Conservation (phyloP, 2,888 invertebrate genomes). For the Drosophila mimica region DNA sequence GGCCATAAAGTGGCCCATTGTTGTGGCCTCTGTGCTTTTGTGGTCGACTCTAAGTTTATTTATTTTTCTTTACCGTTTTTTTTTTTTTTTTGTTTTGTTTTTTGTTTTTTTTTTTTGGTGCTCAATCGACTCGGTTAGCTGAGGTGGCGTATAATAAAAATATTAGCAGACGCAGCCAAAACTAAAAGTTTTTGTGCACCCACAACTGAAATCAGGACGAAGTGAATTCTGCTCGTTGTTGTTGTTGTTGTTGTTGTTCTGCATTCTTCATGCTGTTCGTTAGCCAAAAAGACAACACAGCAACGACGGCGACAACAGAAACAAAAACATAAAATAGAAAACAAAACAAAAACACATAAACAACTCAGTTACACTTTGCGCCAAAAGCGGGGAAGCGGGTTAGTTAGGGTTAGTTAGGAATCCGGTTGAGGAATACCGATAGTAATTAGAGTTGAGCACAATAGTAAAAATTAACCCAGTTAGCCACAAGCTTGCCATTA, state of each 20-base stretch:
- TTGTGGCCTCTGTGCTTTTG: slow-evolving; percentile 26
- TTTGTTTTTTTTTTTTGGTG: neutral
- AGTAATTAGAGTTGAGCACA: neutral
- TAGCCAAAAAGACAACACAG: slow-evolving; percentile 21
- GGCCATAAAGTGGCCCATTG: slow-evolving; percentile 56
- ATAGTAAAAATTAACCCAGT: neutral
- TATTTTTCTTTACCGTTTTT: neutral
- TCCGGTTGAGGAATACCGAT: neutral
- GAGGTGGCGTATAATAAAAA: slow-evolving; percentile 53
- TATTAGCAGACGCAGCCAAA: slow-evolving; percentile 61
- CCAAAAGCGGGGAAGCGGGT: slow-evolving; percentile 8
- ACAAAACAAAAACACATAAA: slow-evolving; percentile 68
- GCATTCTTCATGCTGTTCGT: slow-evolving; percentile 5
- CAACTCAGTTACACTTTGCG: slow-evolving; percentile 76
- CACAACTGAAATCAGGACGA: neutral
- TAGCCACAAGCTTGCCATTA: too few species aligned
- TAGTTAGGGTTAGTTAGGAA: too few species aligned
- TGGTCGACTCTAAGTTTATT: neutral
- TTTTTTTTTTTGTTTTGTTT: neutral
- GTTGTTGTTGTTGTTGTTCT: neutral
- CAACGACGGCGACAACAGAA: slow-evolving; percentile 43
- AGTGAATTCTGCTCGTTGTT: neutral
- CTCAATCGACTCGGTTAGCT: slow-evolving; percentile 25
- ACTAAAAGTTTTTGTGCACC: slow-evolving; percentile 43
- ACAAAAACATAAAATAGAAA: slow-evolving; percentile 33